Evolutionary conservation across 64 coral and sea anemone species (phyloP).

Genomic region (Trachythela sp.): DNA sequence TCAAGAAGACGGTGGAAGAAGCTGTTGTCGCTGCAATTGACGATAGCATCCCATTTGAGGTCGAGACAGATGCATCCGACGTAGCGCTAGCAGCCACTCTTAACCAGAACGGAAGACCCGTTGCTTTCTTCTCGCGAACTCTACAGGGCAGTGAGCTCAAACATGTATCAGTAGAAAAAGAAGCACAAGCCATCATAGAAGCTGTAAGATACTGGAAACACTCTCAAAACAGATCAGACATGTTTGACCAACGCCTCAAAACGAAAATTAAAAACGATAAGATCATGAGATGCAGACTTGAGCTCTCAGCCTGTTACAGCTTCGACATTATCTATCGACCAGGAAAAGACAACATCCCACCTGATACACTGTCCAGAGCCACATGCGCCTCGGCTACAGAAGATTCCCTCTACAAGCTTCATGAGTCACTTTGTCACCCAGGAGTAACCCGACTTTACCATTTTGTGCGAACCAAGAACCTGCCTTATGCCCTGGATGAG

Average conservation of each 20-base stretch:
- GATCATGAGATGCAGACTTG: constrained; percentile 52
- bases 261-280: constrained; percentile 61
- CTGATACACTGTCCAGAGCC: not conserved
- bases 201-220: constrained; percentile 54
- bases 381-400: not conserved
- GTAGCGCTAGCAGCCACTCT: constrained; percentile 62
- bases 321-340: constrained; percentile 27
- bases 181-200: constrained; percentile 63
- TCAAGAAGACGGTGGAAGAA: constrained; percentile 59
- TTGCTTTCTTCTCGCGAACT: constrained; percentile 53
- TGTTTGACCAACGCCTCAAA: constrained; percentile 46
- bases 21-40: constrained; percentile 53
- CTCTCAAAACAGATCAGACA: constrained; percentile 47
- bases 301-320: constrained; percentile 55
- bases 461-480: not conserved
- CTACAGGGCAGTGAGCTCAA: constrained; percentile 57
- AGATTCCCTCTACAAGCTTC: not conserved
- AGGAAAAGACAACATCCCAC: not conserved
- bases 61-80: constrained; percentile 58
- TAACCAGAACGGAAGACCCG: constrained; percentile 58
- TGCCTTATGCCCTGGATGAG: constrained; percentile 14
- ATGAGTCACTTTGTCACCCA: not conserved
- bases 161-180: constrained; percentile 44
- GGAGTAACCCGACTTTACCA: not conserved
- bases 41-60: constrained; percentile 57